phyloP scores from a whole-genome alignment of 2,888 invertebrate species.

The Heliconius ethilla region DNA sequence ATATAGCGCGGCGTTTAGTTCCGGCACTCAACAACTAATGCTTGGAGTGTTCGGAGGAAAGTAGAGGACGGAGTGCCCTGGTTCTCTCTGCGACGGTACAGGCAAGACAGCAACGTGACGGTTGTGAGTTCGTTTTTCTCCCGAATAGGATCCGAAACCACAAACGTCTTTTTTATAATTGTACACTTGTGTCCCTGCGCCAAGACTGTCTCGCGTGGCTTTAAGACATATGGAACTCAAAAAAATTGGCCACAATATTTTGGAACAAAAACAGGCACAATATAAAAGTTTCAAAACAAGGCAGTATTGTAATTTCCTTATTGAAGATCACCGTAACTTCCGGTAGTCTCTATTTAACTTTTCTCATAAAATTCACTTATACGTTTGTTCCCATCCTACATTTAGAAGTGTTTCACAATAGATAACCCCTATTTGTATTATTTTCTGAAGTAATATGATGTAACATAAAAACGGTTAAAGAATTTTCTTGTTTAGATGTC shows the following conservation, averaged over 20 bases:
- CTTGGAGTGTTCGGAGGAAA: neutral
- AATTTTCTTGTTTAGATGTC: neutral
- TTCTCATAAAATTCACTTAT: neutral
- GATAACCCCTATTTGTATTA: neutral
- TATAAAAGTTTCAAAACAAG: neutral
- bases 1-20: neutral
- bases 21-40: neutral
- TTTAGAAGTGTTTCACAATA: neutral
- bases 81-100: neutral
- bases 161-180: too few relatives aligned
- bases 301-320: neutral
- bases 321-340: neutral
- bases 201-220: too few relatives aligned
- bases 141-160: too few relatives aligned
- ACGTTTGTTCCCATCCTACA: neutral
- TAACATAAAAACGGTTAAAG: neutral
- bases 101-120: too few relatives aligned
- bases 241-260: too few relatives aligned
- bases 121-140: too few relatives aligned
- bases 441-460: neutral
- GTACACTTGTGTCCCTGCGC: too few relatives aligned
- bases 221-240: too few relatives aligned
- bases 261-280: neutral
- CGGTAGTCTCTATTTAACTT: neutral
- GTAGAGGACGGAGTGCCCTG: neutral